Evolutionary conservation across 2,113 vertebrate species (phyloP).

Genomic region (Cavia aperea): DNA sequence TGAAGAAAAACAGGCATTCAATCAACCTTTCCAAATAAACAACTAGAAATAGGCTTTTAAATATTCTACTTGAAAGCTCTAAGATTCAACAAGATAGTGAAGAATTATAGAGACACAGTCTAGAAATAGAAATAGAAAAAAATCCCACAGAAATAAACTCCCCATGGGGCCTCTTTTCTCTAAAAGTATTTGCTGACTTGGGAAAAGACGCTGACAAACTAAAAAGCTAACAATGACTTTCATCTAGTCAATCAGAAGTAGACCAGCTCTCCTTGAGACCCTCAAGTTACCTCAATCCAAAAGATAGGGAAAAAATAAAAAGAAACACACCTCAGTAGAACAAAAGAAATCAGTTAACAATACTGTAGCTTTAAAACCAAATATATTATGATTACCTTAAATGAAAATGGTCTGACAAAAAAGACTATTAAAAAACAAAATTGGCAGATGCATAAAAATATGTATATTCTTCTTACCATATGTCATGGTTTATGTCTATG

Average conservation of each 20-base stretch:
- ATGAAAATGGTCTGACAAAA: background rate
- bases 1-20: constrained; percentile 23
- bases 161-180: background rate
- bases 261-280: background rate
- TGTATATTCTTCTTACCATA: background rate
- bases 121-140: background rate
- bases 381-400: background rate
- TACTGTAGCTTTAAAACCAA: background rate
- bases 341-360: background rate
- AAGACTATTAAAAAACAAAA: background rate
- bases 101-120: background rate
- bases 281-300: background rate
- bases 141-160: background rate
- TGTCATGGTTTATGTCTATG: too few species aligned
- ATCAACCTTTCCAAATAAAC: background rate
- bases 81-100: background rate
- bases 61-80: background rate
- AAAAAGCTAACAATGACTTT: background rate
- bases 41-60: background rate
- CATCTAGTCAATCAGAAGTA: background rate
- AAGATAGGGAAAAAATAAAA: background rate
- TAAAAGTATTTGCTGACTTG: background rate
- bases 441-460: background rate
- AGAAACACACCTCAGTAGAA: background rate
- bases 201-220: background rate